Conservation (phyloP, 2,888 invertebrate genomes). For the Acanthosepion lycidas region DNA sequence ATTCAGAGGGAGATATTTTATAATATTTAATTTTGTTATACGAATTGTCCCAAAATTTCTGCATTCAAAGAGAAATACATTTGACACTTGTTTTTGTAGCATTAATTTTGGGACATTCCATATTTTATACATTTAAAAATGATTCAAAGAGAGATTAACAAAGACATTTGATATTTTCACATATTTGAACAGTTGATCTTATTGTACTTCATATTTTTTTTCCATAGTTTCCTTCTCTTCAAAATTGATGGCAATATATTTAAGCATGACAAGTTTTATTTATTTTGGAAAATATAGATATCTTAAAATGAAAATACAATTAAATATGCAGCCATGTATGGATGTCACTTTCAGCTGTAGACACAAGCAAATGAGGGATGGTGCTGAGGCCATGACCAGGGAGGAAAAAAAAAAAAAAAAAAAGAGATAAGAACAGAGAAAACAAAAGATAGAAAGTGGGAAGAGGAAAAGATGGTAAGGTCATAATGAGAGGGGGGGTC, state of each 20-base stretch:
- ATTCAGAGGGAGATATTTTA: slow-evolving; percentile 1
- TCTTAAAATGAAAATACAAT: not conserved
- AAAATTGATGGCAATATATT: not conserved
- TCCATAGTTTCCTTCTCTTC: not conserved
- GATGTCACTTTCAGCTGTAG: not conserved
- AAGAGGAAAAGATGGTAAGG: not conserved
- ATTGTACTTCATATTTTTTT: not conserved
- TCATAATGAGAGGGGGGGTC: not conserved
- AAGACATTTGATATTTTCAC: not conserved
- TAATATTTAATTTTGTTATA: not conserved
- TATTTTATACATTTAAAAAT: not conserved
- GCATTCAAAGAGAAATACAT: not conserved
- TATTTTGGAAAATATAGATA: not conserved
- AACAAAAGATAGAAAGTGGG: not conserved
- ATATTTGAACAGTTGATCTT: not conserved
- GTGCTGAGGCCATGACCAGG: not conserved
- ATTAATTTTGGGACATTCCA: not conserved
- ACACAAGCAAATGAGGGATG: not conserved
- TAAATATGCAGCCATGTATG: not conserved
- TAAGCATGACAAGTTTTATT: not conserved
- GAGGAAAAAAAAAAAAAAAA: not conserved
- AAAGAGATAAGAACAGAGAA: not conserved
- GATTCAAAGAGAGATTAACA: not conserved
- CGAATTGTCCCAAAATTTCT: not conserved
- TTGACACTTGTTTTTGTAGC: not conserved